phyloP scores from a whole-genome alignment of 2,797 vertebrate species.

The Danio tinwini region DNA sequence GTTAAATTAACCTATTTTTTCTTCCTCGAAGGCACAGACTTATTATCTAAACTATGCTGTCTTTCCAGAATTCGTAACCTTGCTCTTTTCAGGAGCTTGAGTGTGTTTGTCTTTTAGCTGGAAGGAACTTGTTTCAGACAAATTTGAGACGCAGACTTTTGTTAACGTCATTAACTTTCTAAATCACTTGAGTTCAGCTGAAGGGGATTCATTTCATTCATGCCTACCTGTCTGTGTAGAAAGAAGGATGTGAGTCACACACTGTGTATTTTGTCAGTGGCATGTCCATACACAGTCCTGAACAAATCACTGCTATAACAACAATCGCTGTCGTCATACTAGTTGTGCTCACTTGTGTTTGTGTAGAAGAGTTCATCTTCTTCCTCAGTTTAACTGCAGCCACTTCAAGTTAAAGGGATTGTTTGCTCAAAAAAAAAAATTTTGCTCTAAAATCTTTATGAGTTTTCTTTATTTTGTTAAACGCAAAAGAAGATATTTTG shows the following conservation, averaged over 20 bases:
- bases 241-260: constrained; percentile 48
- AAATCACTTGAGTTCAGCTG: constrained; percentile 15
- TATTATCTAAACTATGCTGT: constrained; percentile 18
- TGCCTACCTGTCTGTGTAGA: constrained; percentile 35
- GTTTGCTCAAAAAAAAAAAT: no score
- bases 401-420: background rate
- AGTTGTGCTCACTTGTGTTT: background rate
- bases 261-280: constrained; percentile 5
- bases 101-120: constrained; percentile 28
- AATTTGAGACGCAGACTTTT: background rate
- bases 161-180: constrained; percentile 19
- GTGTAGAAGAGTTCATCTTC: constrained; percentile 3
- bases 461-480: no score
- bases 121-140: constrained; percentile 36
- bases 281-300: constrained; percentile 12
- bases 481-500: no score
- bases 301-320: background rate
- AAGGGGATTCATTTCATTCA: constrained; percentile 20
- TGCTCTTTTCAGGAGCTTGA: constrained; percentile 11
- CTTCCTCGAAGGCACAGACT: constrained; percentile 14
- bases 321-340: background rate
- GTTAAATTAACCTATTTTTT: constrained; percentile 5
- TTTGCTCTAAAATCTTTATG: no score
- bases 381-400: no score
- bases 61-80: constrained; percentile 32